These are phyloP conservation scores for Pollenia labialis DNA, from an alignment of 2,888 invertebrate species.

Conservation along the genomic window DNA sequence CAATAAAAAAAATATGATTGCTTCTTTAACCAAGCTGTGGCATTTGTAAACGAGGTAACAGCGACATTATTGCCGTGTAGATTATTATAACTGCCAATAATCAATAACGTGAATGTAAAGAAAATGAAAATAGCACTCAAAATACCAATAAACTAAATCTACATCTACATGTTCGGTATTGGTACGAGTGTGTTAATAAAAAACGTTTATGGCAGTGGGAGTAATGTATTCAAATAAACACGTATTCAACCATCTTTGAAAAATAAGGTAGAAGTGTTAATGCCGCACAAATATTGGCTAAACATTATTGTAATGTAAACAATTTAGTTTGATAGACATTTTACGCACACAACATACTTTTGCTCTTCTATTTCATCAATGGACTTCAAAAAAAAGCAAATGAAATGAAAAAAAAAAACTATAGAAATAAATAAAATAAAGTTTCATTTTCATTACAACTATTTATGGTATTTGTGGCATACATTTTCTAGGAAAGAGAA, in stretches of 20 bases:
- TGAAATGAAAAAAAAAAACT: slow-evolving; percentile 19
- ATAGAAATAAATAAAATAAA: slow-evolving; percentile 47
- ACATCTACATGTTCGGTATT: slow-evolving; percentile 22
- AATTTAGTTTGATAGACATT: slow-evolving; percentile 47
- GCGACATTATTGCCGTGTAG: neutral
- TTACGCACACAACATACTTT: slow-evolving; percentile 37
- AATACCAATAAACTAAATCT: slow-evolving; percentile 47
- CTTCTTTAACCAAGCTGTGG: neutral
- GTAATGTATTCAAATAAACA: slow-evolving; percentile 6
- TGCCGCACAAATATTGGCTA: slow-evolving; percentile 46
- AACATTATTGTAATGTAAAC: slow-evolving; percentile 30
- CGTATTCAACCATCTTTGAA: slow-evolving; percentile 32
- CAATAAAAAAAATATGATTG: slow-evolving; percentile 4
- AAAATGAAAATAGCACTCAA: neutral
- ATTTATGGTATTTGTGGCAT: slow-evolving; percentile 65
- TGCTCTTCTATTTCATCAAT: slow-evolving; percentile 54
- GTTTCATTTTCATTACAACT: slow-evolving; percentile 70
- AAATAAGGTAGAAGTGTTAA: slow-evolving; percentile 56
- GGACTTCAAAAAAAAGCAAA: slow-evolving; percentile 46
- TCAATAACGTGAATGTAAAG: slow-evolving; percentile 1
- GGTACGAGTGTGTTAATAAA: neutral
- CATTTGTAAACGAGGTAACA: neutral
- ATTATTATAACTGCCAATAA: slow-evolving; percentile 28
- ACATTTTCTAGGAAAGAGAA: slow-evolving; percentile 56
- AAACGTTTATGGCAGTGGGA: neutral